phyloP scores from a whole-genome alignment of 2,113 vertebrate genomes.

The Burhinus oedicnemus region DNA sequence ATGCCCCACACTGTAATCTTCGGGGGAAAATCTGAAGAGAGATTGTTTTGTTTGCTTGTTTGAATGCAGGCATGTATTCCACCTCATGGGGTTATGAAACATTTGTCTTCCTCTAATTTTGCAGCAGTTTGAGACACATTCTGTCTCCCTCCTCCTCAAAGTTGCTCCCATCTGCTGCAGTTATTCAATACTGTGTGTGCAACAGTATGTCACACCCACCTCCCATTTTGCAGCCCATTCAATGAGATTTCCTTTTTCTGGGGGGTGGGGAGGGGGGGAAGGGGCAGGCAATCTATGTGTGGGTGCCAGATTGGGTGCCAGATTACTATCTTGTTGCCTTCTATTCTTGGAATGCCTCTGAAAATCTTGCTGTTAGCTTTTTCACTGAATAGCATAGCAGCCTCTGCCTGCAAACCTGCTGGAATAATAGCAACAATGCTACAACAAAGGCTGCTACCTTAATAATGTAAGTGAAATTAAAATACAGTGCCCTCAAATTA shows the following conservation, averaged over 20 bases:
- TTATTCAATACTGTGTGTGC: not conserved
- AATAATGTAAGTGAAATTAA: not conserved
- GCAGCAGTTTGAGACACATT: conserved; percentile 43
- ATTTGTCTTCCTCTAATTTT: conserved; percentile 10
- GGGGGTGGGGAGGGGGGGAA: too few species aligned
- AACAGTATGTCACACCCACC: conserved; percentile 24
- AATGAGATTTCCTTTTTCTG: not conserved
- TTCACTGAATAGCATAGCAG: not conserved
- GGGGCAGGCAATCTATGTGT: not conserved
- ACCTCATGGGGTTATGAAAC: not conserved
- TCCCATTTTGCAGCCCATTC: conserved; percentile 43
- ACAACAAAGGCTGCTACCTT: conserved; percentile 1
- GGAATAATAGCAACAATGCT: not conserved
- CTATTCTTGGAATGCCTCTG: conserved; percentile 19
- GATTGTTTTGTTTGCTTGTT: not conserved
- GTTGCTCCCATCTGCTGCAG: conserved; percentile 51
- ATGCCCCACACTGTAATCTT: not conserved
- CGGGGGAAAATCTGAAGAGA: not conserved
- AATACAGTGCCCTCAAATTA: not conserved
- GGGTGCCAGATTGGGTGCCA: conserved; percentile 1
- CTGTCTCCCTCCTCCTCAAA: conserved; percentile 49
- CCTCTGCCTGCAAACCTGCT: not conserved
- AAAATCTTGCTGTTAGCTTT: conserved; percentile 15
- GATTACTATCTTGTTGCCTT: not conserved
- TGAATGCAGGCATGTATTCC: not conserved